phyloP scores from a whole-genome alignment of 2,888 invertebrate genomes.

The Polia nebulosa region DNA sequence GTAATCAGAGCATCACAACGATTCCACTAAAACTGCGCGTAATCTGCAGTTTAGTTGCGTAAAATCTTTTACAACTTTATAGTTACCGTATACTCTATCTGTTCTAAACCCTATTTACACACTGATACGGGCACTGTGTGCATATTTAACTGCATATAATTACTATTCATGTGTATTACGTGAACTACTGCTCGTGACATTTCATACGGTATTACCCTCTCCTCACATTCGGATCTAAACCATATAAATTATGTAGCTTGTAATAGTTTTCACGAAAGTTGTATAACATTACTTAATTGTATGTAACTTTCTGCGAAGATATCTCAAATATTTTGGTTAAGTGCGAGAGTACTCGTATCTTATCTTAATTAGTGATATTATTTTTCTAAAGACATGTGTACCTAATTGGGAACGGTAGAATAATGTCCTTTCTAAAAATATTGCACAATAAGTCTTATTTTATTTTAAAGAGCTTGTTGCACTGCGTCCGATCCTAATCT shows the following conservation, averaged over 20 bases:
- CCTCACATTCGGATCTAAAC: slow-evolving; percentile 13
- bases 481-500: slow-evolving; percentile 29
- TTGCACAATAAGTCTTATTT: slow-evolving; percentile 31
- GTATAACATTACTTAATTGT: slow-evolving; percentile 41
- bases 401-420: slow-evolving; percentile 41
- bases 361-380: slow-evolving; percentile 13
- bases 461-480: slow-evolving; percentile 27
- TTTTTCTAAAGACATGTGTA: slow-evolving; percentile 17
- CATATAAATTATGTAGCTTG: slow-evolving; percentile 8
- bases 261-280: slow-evolving; percentile 44
- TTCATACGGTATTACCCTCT: slow-evolving; percentile 18
- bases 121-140: neutral
- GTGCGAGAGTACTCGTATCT: slow-evolving; percentile 2
- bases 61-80: slow-evolving; percentile 36
- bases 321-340: slow-evolving; percentile 44
- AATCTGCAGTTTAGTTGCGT: slow-evolving; percentile 54
- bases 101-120: slow-evolving; percentile 16
- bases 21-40: slow-evolving; percentile 53
- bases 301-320: slow-evolving; percentile 47
- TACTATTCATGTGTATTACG: slow-evolving; percentile 16
- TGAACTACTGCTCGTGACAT: slow-evolving; percentile 48
- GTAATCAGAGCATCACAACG: slow-evolving; percentile 69
- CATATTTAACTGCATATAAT: neutral
- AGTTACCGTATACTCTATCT: neutral
- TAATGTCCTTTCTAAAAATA: slow-evolving; percentile 48